These are phyloP conservation scores for Hybognathus amarus DNA, from an alignment of 2,797 vertebrate species.

Conservation along the genomic window DNA sequence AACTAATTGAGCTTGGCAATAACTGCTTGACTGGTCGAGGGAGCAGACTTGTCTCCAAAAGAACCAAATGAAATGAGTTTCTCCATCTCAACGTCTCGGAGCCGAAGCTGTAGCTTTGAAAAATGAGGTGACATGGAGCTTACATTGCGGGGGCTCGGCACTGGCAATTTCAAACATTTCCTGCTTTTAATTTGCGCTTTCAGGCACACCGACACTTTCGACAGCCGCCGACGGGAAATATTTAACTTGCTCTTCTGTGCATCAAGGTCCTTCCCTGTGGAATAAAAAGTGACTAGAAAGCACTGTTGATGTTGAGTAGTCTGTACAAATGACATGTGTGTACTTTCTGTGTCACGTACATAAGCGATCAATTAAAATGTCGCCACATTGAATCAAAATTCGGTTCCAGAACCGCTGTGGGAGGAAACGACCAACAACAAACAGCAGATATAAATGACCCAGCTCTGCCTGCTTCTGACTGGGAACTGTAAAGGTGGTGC, in stretches of 20 bases:
- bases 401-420: not conserved
- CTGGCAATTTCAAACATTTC: conserved; percentile 71
- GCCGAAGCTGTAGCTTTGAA: conserved; percentile 55
- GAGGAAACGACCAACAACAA: conserved; percentile 25
- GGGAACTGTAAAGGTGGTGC: conserved; percentile 54
- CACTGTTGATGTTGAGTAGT: not conserved
- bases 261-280: conserved; percentile 26
- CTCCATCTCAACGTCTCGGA: conserved; percentile 20
- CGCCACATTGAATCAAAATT: not conserved
- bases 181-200: conserved; percentile 69
- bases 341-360: not conserved
- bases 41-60: conserved; percentile 32
- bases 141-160: conserved; percentile 67
- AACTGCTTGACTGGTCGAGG: conserved; percentile 8
- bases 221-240: conserved; percentile 25
- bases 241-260: conserved; percentile 43
- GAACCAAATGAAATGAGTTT: conserved; percentile 4
- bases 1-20: conserved; percentile 50
- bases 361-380: conserved; percentile 12
- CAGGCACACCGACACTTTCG: conserved; percentile 18
- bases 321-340: not conserved
- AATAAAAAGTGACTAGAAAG: conserved; percentile 23
- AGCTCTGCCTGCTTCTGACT: conserved; percentile 35
- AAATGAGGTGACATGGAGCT: conserved; percentile 74
- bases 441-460: conserved; percentile 42